Evolutionary conservation across 2,797 vertebrate genomes (phyloP), one percentile per base, ranked within the genome.

Genomic region (Acanthurus leucopareius): DNA sequence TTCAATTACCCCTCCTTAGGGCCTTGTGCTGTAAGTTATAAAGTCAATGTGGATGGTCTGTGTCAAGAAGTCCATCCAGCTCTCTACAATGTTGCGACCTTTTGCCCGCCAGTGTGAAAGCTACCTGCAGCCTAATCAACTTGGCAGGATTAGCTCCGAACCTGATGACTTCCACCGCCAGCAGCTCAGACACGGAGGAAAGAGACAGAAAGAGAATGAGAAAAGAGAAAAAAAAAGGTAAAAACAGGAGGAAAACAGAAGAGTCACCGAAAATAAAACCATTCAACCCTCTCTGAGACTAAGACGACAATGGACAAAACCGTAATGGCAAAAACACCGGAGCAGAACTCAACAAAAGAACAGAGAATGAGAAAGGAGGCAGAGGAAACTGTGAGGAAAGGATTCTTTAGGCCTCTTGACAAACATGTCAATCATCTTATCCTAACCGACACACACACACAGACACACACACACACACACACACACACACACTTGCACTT

Each of bases 121-220:
- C 91, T 92, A 91, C 91, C 90, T 88, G 86, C 89, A 90, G 89
- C 87, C 92, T 93, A 94, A 94, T 94, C 93, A 93, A 94, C 92
- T 93, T 74, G 89, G 84, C 79, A 49, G 93, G 93, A 94, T 94
- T 94, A 94, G 85, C 90, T 91, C 82, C 73, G 48, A 88, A 92
- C 89, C 86, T 91, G 91, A 93, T 93, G 89, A 93, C 90, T 93
- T 94, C 86, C 72, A 88, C 85, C 69, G 87, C 75, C 72, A 67
- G 76, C 70, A 71, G 86, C 88, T 92, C 86, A 88, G 89, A 89
- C 25, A 17, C 84, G 14, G 44, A 25, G 73, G 62, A 78, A 83
- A 78, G 73, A 89, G 88, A 91, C 71, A 87, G 86, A 88, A 72
- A 84, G 77, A 63, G 84, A 83, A 86, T 73, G 72, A 77, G 81